phyloP scores from a whole-genome alignment of 2,888 invertebrate species.

The Invenusta paracnida region DNA sequence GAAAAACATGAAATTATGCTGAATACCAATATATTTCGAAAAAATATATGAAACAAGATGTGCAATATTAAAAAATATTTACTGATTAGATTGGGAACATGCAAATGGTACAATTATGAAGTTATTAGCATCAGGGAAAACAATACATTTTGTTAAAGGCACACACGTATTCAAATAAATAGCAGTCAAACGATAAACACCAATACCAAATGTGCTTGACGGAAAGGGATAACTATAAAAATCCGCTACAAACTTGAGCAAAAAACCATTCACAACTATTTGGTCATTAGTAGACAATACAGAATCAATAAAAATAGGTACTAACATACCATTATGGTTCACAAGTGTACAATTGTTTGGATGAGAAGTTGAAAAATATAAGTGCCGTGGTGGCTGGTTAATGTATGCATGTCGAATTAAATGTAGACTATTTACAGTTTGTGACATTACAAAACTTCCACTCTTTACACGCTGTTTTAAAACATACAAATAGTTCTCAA shows the following conservation, averaged over 20 bases:
- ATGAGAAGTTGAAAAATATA: not conserved
- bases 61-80: too few species aligned
- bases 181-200: not conserved
- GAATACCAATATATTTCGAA: too few species aligned
- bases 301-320: not conserved
- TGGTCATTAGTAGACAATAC: not conserved
- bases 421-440: not conserved
- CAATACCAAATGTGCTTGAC: not conserved
- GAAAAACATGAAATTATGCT: too few species aligned
- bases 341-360: not conserved
- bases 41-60: too few species aligned
- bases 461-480: slow-evolving; percentile 38
- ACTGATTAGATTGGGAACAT: not conserved
- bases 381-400: not conserved
- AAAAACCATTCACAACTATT: not conserved
- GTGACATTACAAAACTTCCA: not conserved
- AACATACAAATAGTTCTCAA: slow-evolving; percentile 45
- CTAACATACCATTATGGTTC: not conserved
- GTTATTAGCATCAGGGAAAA: not conserved
- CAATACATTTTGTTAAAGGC: not conserved
- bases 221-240: not conserved
- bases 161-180: not conserved
- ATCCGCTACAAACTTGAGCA: not conserved
- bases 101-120: not conserved
- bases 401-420: not conserved